Evolutionary conservation across 1,140 invertebrate genomes (phyloP).

Genomic region (Drosophila dunni): DNA sequence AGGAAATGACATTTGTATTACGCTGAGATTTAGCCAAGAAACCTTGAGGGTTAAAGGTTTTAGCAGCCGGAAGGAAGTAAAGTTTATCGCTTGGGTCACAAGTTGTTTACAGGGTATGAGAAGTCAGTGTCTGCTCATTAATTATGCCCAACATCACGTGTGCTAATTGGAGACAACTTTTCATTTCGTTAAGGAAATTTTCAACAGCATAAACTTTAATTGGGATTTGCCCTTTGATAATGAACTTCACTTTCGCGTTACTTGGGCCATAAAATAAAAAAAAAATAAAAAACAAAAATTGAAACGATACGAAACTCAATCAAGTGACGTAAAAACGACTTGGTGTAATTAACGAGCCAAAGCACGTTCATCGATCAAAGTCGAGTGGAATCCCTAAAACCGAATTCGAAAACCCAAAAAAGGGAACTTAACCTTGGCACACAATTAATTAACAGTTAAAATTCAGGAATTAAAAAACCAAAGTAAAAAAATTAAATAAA

Average conservation of each 20-base stretch:
- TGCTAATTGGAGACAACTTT: constrained; percentile 19
- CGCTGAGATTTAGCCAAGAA: background rate
- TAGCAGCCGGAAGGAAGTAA: background rate
- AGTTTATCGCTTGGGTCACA: background rate
- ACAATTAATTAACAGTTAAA: constrained; percentile 46
- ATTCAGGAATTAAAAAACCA: constrained; percentile 5
- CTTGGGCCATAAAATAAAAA: background rate
- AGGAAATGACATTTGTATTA: constrained; percentile 1
- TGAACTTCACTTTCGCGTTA: constrained; percentile 35
- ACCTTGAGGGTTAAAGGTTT: background rate
- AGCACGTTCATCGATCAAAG: constrained; percentile 53
- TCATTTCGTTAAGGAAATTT: constrained; percentile 11
- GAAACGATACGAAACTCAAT: constrained; percentile 30
- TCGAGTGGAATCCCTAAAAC: constrained; percentile 14
- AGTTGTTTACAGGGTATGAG: constrained; percentile 8
- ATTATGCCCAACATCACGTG: constrained; percentile 5
- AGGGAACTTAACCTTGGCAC: constrained; percentile 40
- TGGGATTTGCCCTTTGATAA: constrained; percentile 25
- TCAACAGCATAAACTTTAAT: constrained; percentile 16
- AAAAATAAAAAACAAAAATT: too few relatives aligned
- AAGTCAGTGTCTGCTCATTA: constrained; percentile 7
- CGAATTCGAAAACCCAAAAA: constrained; percentile 5
- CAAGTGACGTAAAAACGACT: constrained; percentile 21
- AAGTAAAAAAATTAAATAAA: too few relatives aligned
- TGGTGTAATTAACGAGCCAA: constrained; percentile 37